Base-by-base conservation (phyloP, 2,113 vertebrate genomes). In the Calonectris borealis region DNA sequence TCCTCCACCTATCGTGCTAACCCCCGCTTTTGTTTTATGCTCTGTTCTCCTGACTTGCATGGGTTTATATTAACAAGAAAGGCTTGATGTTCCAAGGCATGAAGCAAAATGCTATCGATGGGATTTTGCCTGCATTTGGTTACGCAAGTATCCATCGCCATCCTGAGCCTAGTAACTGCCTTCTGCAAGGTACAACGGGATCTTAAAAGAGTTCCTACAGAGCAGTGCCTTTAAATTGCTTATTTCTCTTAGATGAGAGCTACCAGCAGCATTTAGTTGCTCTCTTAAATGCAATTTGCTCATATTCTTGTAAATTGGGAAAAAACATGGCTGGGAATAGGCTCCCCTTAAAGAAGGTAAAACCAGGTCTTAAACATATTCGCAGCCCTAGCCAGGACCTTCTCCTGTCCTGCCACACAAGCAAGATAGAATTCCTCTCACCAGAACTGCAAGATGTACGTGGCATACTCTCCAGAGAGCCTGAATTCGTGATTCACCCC, bases 331-430 rank as follows among this genome's bases (percentile, higher is more conserved):
- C 22, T 77, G 32, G 65, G 46, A 76, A 31, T 11, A 93, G 3
- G 0, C 7, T 51, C 40, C 20, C 21, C 3, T 26, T 19, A 26
- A 20, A 57, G 22, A 54, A 46, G 4, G 9, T 26, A 88, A 80
- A 86, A 11, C 5, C 0, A 3, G 29, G 48, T n/a, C 17, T 31
- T 77, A 21, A 42, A 10, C 0, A 0, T 10, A 19, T 3, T 14
- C 62, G 32, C 42, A 94, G 61, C 34, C 27, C 34, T 75, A 77
- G n/a, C 11, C 16, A 70, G 22, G 58, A 25, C 21, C 21, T 26
- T 51, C 57, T 60, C 51, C n/a, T 19, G 13, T 16, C 65, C 60
- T 64, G n/a, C 54, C 11, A 17, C 52, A 25, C 14, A 26, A n/a
- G 7, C 26, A 51, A 40, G 55, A 42, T 13, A 16, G 27, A 71